Evolutionary conservation across 2,113 vertebrate species (phyloP).

Genomic region (Microtus montanus): DNA sequence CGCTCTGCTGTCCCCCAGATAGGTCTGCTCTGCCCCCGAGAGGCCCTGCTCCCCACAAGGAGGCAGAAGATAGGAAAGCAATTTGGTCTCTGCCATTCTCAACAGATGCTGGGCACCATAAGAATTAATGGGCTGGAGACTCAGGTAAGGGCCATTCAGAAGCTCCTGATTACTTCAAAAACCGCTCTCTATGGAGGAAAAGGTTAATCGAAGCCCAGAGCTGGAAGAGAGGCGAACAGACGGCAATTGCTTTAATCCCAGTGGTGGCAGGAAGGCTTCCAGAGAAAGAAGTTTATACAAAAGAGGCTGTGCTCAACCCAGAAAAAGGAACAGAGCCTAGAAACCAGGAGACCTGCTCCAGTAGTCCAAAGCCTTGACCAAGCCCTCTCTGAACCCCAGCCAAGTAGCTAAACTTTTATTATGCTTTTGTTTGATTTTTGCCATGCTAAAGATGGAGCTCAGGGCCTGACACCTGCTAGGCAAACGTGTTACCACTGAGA

Average conservation of each 20-base stretch:
- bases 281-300: not conserved
- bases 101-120: constrained; percentile 35
- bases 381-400: not conserved
- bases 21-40: not conserved
- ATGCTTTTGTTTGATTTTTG: not conserved
- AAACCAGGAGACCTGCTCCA: not conserved
- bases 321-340: not conserved
- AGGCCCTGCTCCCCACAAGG: not conserved
- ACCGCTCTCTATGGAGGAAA: constrained; percentile 23
- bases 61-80: constrained; percentile 26
- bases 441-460: not conserved
- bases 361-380: not conserved
- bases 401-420: not conserved
- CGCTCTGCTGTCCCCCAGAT: not conserved
- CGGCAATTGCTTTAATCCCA: not conserved
- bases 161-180: constrained; percentile 53
- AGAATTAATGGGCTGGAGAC: constrained; percentile 67
- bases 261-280: not conserved
- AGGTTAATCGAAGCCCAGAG: constrained; percentile 69
- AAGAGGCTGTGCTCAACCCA: not conserved
- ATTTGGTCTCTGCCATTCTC: not conserved
- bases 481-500: not conserved
- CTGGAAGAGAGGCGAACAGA: constrained; percentile 16
- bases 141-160: constrained; percentile 63
- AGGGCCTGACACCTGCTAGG: not conserved